phyloP scores from a whole-genome alignment of 2,888 invertebrate genomes.

The Carabus problematicus region DNA sequence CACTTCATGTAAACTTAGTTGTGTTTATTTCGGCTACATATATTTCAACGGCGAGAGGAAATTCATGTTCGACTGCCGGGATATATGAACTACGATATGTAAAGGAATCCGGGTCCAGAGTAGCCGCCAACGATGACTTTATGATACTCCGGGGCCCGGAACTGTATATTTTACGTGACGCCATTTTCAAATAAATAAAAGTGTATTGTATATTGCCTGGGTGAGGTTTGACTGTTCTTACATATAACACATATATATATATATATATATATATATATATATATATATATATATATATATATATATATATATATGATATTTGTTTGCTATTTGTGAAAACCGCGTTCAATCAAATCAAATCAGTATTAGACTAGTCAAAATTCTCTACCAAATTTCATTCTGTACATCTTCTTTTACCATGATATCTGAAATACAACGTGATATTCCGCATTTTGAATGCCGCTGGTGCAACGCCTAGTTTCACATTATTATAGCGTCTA shows the following conservation, averaged over 20 bases:
- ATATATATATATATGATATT: constrained; percentile 1
- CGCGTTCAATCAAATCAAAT: too few relatives aligned
- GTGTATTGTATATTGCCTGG: constrained; percentile 27
- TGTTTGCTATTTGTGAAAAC: too few relatives aligned
- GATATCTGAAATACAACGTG: too few relatives aligned
- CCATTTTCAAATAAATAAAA: constrained; percentile 36
- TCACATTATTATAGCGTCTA: too few relatives aligned
- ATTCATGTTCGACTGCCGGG: background rate
- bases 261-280: constrained; percentile 1
- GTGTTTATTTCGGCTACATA: background rate
- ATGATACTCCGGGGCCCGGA: constrained; percentile 31
- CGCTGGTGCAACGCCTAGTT: too few relatives aligned
- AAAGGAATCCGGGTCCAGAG: background rate
- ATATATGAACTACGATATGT: constrained; percentile 10
- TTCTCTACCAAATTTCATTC: too few relatives aligned
- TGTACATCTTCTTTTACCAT: too few relatives aligned
- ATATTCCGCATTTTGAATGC: too few relatives aligned
- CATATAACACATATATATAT: background rate
- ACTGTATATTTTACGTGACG: constrained; percentile 39
- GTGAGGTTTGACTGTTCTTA: too few relatives aligned
- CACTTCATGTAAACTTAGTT: too few relatives aligned
- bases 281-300: constrained; percentile 2
- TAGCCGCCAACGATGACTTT: constrained; percentile 25
- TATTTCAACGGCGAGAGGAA: background rate
- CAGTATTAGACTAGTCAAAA: too few relatives aligned